A percentile compares a stretch with the other conserved stretches of the same genome.
Conservation (phyloP, 2,113 vertebrate genomes). For the Arizona elegans region DNA sequence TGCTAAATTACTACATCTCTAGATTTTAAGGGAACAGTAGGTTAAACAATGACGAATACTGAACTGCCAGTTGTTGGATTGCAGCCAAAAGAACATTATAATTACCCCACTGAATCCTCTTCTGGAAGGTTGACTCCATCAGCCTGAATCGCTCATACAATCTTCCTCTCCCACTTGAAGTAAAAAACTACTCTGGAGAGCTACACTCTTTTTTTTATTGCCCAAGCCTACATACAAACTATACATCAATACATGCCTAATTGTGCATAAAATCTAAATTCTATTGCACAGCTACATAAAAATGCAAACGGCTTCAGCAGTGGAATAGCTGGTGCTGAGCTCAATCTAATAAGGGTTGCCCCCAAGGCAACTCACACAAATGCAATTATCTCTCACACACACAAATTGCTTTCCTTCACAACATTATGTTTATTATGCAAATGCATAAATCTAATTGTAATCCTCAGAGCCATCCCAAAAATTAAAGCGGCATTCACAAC, state of each 20-base stretch:
- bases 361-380: conserved; percentile 54
- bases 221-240: conserved; percentile 56
- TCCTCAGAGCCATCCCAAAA: conserved; percentile 62
- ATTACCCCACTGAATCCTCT: not conserved
- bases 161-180: conserved; percentile 18
- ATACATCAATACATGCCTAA: conserved; percentile 62
- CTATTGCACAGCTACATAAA: conserved; percentile 56
- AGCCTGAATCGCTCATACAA: not conserved
- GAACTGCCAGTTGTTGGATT: conserved; percentile 8
- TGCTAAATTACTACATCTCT: not conserved
- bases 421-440: conserved; percentile 77
- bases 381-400: conserved; percentile 65
- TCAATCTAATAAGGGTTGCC: conserved; percentile 49
- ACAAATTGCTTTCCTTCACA: conserved; percentile 62
- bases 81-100: conserved; percentile 5
- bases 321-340: conserved; percentile 45
- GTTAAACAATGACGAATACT: not conserved
- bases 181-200: conserved; percentile 43
- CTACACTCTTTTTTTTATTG: conserved; percentile 46
- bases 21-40: not conserved
- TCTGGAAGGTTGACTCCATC: conserved; percentile 16
- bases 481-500: conserved; percentile 63
- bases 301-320: conserved; percentile 50
- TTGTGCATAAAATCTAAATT: conserved; percentile 70
- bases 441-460: conserved; percentile 72